A percentile compares a stretch with the other conserved stretches of the same genome.
Conservation (phyloP, 2,797 vertebrate genomes). For the Buceros bicornis region DNA sequence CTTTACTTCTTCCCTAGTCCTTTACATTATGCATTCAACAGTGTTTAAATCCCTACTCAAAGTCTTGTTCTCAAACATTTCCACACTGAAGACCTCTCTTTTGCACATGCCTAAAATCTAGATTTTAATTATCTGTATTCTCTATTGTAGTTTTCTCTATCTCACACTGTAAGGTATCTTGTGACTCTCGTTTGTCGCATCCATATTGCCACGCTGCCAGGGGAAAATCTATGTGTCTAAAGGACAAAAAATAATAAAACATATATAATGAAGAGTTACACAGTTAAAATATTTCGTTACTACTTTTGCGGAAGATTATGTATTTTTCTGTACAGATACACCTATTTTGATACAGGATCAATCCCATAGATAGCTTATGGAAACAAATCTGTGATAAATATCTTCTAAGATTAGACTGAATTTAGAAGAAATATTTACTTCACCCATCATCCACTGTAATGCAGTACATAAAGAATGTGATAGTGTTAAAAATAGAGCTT, state of each 20-base stretch:
- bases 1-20: neutral
- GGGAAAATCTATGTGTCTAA: neutral
- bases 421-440: neutral
- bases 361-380: neutral
- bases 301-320: neutral
- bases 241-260: neutral
- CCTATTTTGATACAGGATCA: neutral
- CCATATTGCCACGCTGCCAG: neutral
- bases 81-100: neutral
- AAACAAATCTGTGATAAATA: neutral
- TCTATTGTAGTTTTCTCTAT: neutral
- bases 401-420: neutral
- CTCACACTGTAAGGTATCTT: neutral
- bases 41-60: neutral
- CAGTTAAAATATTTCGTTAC: neutral
- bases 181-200: neutral
- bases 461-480: neutral
- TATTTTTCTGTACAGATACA: neutral
- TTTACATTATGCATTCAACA: neutral
- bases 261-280: neutral
- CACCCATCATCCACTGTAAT: neutral
- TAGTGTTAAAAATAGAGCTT: rapidly evolving
- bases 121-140: neutral
- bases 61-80: neutral
- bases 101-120: neutral